Conservation (phyloP, 1,140 invertebrate species). For the Caligus rogercresseyi region DNA sequence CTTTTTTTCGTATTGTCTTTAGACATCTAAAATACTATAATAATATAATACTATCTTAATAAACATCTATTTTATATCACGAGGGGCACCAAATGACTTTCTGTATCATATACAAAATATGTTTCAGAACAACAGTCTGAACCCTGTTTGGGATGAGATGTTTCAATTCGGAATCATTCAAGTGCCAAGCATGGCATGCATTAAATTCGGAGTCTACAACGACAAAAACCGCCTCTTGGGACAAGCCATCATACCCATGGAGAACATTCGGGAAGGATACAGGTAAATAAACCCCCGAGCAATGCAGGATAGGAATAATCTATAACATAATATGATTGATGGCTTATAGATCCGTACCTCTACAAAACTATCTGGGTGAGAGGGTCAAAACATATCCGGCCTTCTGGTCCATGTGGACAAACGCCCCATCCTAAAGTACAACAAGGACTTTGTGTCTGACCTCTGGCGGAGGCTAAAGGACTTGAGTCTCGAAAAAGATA, state of each 20-base stretch:
- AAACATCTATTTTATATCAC: too few species aligned
- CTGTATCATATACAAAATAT: too few species aligned
- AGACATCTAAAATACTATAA: too few species aligned
- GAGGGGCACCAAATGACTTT: too few species aligned
- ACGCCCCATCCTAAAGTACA: neutral
- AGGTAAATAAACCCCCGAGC: too few species aligned
- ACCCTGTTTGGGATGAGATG: slow-evolving; percentile 15
- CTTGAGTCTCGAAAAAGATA: neutral
- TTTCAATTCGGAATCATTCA: slow-evolving; percentile 12
- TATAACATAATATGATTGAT: too few species aligned
- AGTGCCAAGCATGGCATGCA: neutral
- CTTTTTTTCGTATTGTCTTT: too few species aligned
- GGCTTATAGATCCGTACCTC: slow-evolving; percentile 4
- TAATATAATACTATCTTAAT: too few species aligned
- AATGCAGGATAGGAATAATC: too few species aligned
- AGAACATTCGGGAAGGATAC: neutral
- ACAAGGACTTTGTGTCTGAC: neutral
- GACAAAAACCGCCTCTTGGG: neutral
- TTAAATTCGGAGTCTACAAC: slow-evolving; percentile 8
- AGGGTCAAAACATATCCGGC: neutral
- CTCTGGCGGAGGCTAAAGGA: neutral
- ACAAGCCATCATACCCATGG: slow-evolving; percentile 5
- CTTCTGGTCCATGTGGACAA: slow-evolving; percentile 10
- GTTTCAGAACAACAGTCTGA: slow-evolving; percentile 1
- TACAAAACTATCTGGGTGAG: neutral